These are phyloP conservation scores for Tetramorium parvispinum DNA, from an alignment of 1,140 invertebrate genomes.

Conservation along the genomic window DNA sequence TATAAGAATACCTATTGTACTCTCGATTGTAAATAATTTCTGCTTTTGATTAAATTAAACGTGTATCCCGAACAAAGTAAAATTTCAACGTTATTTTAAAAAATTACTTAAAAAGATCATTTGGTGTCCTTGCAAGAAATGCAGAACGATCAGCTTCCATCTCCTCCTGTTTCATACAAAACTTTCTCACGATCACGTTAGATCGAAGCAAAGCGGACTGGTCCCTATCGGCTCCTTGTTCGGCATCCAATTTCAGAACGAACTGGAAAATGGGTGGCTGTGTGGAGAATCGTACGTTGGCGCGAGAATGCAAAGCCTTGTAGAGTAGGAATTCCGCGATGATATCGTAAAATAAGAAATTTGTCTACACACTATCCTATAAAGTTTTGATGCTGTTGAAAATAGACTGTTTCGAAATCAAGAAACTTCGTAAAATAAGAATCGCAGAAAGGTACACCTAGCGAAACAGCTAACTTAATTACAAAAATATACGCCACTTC, in stretches of 20 bases:
- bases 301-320: not conserved
- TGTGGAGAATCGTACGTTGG: not conserved
- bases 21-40: not conserved
- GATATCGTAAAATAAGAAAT: not conserved
- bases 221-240: constrained; percentile 5
- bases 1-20: not conserved
- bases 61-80: not conserved
- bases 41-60: not conserved
- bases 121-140: not conserved
- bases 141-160: not conserved
- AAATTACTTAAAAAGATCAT: not conserved
- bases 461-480: not conserved
- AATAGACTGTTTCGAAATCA: not conserved
- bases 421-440: not conserved
- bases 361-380: not conserved
- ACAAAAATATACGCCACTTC: not conserved
- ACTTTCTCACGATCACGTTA: constrained; percentile 45
- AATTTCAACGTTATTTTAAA: not conserved
- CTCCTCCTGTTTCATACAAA: not conserved
- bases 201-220: constrained; percentile 17
- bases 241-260: constrained; percentile 53
- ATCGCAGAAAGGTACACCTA: not conserved
- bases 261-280: constrained; percentile 29
- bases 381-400: not conserved
- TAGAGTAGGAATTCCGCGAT: not conserved